Evolutionary conservation across 2,888 invertebrate genomes (phyloP), one percentile per base, ranked within the genome.

Genomic region (Melanchra persicariae): DNA sequence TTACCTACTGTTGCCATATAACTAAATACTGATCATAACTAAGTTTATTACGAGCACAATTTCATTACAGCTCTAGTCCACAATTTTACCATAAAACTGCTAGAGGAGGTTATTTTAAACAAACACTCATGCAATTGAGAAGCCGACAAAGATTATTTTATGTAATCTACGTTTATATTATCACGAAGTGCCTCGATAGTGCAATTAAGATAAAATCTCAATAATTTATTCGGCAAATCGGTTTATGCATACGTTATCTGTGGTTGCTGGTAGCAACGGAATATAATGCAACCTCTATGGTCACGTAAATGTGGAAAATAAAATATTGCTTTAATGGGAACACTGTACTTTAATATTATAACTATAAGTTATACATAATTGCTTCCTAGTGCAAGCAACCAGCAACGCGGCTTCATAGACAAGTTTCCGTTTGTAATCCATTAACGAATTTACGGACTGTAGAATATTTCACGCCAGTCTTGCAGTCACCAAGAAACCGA

Each of bases 201-300:
- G 86, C 87, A 89, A 91, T 91, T 91, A 91, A 90, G 91, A 88
- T 88, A 87, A 87, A 87, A 88, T 88, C 87, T 86, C 82, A 80
- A 88, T 87, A 87, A 87, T 87, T 85, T 85, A 88, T 87, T 86
- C 84, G 71, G 83, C 75, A 85, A 79, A 86, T 85, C 79, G 82
- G 82, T 83, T 85, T 88, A 84, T 85, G 85, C 83, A 87, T 87
- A 82, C 77, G 85, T 87, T 85, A 83, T 79, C 68, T 73, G 70
- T 60, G 65, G 75, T 74, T 63, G 62, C 37, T 54, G 47, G 67
- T 55, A 26, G 52, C 65, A 58, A 66, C 40, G 30, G 40, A 70
- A 57, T 65, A 67, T 75, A 71, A 64, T 70, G 19, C n/a, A 72
- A 62, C 60, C 26, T 70, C 49, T 63, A 63, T 22, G 61, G 24